These are phyloP conservation scores for Carpatolechia fugitivella DNA, from an alignment of 2,888 invertebrate genomes.

Conservation along the genomic window DNA sequence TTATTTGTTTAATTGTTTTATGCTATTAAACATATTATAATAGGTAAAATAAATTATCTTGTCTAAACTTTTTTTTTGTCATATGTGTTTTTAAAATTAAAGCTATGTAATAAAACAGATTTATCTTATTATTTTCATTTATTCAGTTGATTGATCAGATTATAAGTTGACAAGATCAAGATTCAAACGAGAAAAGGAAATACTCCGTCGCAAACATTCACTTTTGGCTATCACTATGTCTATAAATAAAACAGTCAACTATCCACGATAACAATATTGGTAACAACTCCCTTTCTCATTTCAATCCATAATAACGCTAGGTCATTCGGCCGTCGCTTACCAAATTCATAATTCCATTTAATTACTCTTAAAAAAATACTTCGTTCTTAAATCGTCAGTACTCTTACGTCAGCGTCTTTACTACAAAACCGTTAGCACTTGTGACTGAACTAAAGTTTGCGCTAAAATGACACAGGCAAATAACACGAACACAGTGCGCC, in stretches of 20 bases:
- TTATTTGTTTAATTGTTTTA: too few relatives aligned
- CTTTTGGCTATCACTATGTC: constrained; percentile 25
- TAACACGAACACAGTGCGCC: too few relatives aligned
- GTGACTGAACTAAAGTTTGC: too few relatives aligned
- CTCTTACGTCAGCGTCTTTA: neutral
- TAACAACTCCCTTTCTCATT: constrained; percentile 57
- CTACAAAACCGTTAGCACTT: too few relatives aligned
- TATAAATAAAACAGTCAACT: constrained; percentile 32
- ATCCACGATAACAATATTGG: constrained; percentile 27
- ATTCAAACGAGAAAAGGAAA: constrained; percentile 62
- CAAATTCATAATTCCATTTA: constrained; percentile 28
- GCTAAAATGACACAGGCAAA: too few relatives aligned
- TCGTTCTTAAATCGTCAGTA: neutral
- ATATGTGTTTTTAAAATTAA: too few relatives aligned
- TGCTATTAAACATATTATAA: too few relatives aligned
- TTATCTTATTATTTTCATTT: constrained; percentile 36
- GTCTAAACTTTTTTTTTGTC: too few relatives aligned
- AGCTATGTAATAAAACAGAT: constrained; percentile 20
- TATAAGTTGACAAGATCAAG: constrained; percentile 45
- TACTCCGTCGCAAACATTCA: constrained; percentile 26
- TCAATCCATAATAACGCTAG: constrained; percentile 30
- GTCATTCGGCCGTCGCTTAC: constrained; percentile 22
- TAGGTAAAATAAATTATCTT: too few relatives aligned
- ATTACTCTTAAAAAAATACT: neutral
- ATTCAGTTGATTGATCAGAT: constrained; percentile 47